Conservation (phyloP, 2,797 vertebrate species). For the Alexandromys oeconomus region DNA sequence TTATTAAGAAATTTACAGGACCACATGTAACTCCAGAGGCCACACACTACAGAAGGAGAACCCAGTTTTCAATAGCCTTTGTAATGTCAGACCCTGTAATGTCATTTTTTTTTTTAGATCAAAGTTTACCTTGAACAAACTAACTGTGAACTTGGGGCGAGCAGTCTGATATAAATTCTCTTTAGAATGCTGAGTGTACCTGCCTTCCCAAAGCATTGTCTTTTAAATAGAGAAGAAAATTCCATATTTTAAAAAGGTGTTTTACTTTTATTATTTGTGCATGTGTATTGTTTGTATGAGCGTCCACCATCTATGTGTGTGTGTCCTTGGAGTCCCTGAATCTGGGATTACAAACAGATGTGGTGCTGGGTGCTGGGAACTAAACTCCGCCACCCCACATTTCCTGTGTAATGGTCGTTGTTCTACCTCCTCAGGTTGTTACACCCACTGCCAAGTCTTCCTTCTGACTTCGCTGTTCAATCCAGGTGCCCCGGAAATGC, state of each 20-base stretch:
- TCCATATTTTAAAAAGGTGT: neutral
- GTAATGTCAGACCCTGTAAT: neutral
- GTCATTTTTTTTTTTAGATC: neutral
- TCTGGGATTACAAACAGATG: neutral
- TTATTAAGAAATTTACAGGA: neutral
- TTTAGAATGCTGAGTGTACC: neutral
- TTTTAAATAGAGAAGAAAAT: conserved; percentile 30
- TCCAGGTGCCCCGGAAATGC: neutral
- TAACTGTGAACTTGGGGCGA: neutral
- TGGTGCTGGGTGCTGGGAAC: neutral
- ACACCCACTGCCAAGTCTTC: neutral
- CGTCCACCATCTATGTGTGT: neutral
- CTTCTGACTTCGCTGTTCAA: neutral
- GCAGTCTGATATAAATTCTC: neutral
- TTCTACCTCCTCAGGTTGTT: neutral
- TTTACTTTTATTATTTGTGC: neutral
- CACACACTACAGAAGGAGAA: neutral
- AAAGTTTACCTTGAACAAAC: conserved; percentile 28
- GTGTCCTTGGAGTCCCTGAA: neutral
- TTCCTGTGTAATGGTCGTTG: neutral
- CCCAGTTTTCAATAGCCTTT: neutral
- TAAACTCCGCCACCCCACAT: neutral
- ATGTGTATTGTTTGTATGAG: neutral
- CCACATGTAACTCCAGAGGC: neutral
- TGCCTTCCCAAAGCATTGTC: neutral